Evolutionary conservation across 1,140 invertebrate species (phyloP), one percentile per base, ranked within the genome.

Genomic region (Plutomurus gul): DNA sequence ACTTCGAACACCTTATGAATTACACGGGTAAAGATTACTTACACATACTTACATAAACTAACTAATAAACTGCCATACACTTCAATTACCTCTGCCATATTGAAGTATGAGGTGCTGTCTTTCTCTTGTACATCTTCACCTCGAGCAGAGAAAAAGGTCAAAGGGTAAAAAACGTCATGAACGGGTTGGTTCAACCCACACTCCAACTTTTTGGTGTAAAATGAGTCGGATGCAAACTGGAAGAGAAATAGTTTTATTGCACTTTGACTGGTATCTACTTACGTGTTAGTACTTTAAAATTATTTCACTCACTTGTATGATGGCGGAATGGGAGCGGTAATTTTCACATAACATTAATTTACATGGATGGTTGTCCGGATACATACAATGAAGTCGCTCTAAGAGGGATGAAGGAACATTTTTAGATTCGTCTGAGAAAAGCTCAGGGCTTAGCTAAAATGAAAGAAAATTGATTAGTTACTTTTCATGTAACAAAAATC

Each of bases 311-410:
- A 88, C 87, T 84, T 89, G 88, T 33, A 95, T 92, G 33, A 96
- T 95, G 33, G 92, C 93, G 73, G 92, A 89, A 86, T 96, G 94
- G 0, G 94, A 94, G 43, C 95, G 88, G 84, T 96, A 96, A 84
- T 96, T 96, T 86, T 95, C 93, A 84, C 92, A 93, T 0, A 96
- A 87, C 79, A 95, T 89, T 43, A 96, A 93, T 86, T 93, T 93
- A 85, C 92, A 95, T 0, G 93, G 91, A 85, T 92, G 93, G 43
- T 89, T 88, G 1, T 88, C 86, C 0, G 93, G 92, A 85, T 96
- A 96, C 43, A 91, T 88, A 77, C 93, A 92, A 84, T 95, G 94
- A 0, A 96, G 87, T 20, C 95, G 87, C 85, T 96, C 94, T 36
- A 96, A 85, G 4, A 96, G 86, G 18, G 93, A 95, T 1, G 92